phyloP scores from a whole-genome alignment of 2,113 vertebrate species.

The Ovis canadensis region DNA sequence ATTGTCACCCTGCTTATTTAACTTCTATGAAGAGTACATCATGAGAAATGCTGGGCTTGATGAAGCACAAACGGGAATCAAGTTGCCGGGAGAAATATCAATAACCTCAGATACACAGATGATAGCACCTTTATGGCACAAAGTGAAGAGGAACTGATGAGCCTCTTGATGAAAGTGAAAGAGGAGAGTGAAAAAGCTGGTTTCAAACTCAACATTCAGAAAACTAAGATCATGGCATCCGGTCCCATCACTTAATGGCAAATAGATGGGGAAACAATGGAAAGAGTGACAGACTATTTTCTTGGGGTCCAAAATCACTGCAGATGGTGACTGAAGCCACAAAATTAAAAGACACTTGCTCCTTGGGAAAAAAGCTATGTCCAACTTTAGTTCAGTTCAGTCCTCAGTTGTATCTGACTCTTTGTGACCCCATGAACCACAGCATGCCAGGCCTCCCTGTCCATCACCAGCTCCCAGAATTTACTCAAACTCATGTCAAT shows the following conservation, averaged over 20 bases:
- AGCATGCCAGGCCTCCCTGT: background rate
- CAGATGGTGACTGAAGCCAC: background rate
- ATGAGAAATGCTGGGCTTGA: fast-evolving
- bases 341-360: background rate
- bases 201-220: background rate
- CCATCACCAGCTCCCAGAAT: background rate
- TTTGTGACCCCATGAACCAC: background rate
- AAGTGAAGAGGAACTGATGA: background rate
- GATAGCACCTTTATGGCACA: background rate
- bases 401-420: background rate
- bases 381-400: background rate
- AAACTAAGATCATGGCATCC: background rate
- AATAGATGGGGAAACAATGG: background rate
- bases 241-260: background rate
- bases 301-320: background rate
- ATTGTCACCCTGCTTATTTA: background rate
- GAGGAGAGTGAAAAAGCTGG: background rate
- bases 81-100: background rate
- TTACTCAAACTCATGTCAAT: background rate
- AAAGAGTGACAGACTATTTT: background rate
- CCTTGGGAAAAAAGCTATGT: background rate
- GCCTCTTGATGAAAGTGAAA: background rate
- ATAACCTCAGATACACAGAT: background rate
- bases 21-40: background rate
- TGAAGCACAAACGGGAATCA: background rate